Base-by-base conservation (phyloP, 2,888 invertebrate species). In the Chloroclysta siterata region DNA sequence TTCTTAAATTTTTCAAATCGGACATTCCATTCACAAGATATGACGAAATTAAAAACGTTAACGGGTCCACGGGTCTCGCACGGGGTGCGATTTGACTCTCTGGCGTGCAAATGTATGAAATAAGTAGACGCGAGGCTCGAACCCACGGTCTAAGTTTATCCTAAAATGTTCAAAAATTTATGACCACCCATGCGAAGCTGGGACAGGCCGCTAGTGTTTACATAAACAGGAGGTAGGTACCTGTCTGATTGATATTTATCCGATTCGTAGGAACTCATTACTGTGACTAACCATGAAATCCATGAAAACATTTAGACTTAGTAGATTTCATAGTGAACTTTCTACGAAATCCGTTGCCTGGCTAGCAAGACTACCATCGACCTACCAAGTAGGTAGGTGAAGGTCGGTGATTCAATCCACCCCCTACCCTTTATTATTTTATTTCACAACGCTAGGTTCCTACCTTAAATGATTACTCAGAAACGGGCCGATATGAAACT, bases 331-430 rank as follows among this genome's bases (percentile, higher is more conserved):
- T 46, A 60, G 54, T 63, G 54, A 17, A 59, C 64, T 68, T 72
- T 71, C 72, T 61, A 55, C 65, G 69, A 72, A 72, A 50, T 17
- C 51, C 52, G 54, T 60, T 60, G 50, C 58, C 50, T 63, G 53
- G 57, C 28, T 14, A 10, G 52, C 52, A 36, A 52, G 51, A 44
- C 48, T 48, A 58, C 53, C 60, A 64, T 65, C 64, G 61, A 69
- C 66, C 55, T 53, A 17, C 39, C 51, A n/a, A n/a, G n/a, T n/a
- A 57, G 58, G 59, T 70, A 60, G 72, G 71, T 77, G 78, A 83
- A 85, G 85, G 87, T 72, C 85, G 78, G 77, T 83, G 83, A 83
- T 76, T 84, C 83, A 84, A 77, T 68, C 70, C 73, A 74, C 78
- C 80, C n/a, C 74, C 72, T 62, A 54, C 63, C 71, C 65, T 60